phyloP scores from a whole-genome alignment of 2,888 invertebrate species.

The Erebia ligea region DNA sequence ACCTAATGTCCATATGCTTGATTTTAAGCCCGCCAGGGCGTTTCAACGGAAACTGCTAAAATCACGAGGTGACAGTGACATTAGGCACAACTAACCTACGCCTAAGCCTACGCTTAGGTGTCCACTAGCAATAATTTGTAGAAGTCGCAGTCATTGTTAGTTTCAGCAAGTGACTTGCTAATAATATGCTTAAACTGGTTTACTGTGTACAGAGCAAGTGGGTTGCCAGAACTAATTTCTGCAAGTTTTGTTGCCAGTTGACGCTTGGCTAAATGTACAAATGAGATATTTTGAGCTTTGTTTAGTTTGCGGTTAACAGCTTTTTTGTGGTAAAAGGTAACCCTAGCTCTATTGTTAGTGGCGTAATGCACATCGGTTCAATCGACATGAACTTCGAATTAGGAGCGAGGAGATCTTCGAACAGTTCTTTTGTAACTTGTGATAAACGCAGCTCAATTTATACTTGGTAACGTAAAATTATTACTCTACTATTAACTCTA shows the following conservation, averaged over 20 bases:
- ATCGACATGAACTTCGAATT: conserved; percentile 62
- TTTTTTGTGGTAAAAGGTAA: conserved; percentile 16
- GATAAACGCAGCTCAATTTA: conserved; percentile 30
- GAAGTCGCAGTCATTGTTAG: too few species aligned
- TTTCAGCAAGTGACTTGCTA: too few species aligned
- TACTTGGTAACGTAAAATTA: conserved; percentile 21
- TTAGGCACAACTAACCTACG: neutral
- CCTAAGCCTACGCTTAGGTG: too few species aligned
- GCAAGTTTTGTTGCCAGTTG: neutral
- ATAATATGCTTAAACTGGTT: too few species aligned
- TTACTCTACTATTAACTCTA: neutral
- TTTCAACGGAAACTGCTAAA: too few species aligned
- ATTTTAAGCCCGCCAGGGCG: too few species aligned
- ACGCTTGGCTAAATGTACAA: neutral
- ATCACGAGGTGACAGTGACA: too few species aligned
- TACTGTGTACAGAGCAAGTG: too few species aligned
- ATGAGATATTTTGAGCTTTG: neutral
- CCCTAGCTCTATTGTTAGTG: conserved; percentile 33
- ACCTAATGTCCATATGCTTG: too few species aligned
- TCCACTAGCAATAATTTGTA: too few species aligned
- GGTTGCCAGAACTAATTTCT: too few species aligned
- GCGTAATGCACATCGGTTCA: conserved; percentile 47
- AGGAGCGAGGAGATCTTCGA: conserved; percentile 57
- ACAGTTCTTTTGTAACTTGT: conserved; percentile 37
- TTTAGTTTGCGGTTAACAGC: neutral